These are phyloP conservation scores for Thamnophis elegans DNA, from an alignment of 2,797 vertebrate genomes.

Conservation along the genomic window DNA sequence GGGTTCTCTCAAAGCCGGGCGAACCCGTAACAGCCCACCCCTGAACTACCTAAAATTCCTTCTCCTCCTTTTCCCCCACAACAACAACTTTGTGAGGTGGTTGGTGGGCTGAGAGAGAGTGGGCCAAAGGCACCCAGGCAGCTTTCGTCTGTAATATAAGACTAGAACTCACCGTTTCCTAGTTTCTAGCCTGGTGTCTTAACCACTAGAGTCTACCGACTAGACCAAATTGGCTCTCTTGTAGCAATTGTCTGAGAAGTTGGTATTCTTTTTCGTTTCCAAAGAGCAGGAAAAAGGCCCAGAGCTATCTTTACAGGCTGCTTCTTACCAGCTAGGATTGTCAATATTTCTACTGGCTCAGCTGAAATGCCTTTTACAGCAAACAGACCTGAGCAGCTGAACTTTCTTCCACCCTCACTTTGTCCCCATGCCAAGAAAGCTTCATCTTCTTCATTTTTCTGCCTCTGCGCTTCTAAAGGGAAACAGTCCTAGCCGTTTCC, in stretches of 20 bases:
- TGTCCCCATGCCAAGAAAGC: not conserved
- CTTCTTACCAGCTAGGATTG: not conserved
- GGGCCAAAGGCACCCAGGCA: no score
- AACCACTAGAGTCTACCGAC: no score
- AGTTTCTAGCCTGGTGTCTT: no score
- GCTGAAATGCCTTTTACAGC: not conserved
- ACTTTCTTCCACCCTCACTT: not conserved
- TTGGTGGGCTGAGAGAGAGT: no score
- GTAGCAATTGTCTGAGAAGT: not conserved
- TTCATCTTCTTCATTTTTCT: not conserved
- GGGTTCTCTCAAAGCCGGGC: no score
- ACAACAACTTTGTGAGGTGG: no score
- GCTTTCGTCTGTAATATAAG: no score
- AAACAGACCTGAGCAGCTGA: not conserved
- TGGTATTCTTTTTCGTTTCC: not conserved
- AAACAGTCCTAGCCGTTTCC: not conserved
- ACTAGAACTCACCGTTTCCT: no score
- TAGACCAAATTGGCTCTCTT: not conserved
- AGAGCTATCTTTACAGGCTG: not conserved
- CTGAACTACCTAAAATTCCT: no score
- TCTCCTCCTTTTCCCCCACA: no score
- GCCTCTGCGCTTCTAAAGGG: not conserved
- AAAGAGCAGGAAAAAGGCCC: not conserved
- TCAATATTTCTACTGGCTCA: not conserved
- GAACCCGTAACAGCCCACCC: no score